Conservation (phyloP, 2,797 vertebrate genomes). For the Manis javanica region DNA sequence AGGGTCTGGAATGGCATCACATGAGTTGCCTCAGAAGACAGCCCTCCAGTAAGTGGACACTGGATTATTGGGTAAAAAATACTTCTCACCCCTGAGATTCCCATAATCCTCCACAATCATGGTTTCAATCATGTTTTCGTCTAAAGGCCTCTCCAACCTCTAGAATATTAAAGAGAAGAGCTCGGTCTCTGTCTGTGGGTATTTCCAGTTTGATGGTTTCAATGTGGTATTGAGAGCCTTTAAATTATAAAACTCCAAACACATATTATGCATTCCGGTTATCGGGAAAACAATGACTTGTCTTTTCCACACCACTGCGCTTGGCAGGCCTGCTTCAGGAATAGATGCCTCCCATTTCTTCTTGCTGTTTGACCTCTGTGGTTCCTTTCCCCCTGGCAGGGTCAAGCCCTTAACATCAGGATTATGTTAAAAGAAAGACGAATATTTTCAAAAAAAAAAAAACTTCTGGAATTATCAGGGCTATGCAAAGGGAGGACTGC, state of each 20-base stretch:
- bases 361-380: constrained; percentile 67
- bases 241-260: neutral
- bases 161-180: neutral
- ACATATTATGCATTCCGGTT: rapidly evolving
- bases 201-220: neutral
- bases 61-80: neutral
- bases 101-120: neutral
- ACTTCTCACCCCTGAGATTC: neutral
- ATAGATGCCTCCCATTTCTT: constrained; percentile 55
- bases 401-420: constrained; percentile 84
- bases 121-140: neutral
- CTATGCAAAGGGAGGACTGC: constrained; percentile 41
- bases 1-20: neutral
- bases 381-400: constrained; percentile 61
- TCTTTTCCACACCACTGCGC: neutral
- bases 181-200: neutral
- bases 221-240: neutral
- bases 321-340: constrained; percentile 48
- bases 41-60: neutral
- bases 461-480: constrained; percentile 69
- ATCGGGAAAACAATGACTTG: neutral
- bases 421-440: constrained; percentile 79
- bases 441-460: constrained; percentile 63
- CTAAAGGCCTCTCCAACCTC: neutral
- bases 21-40: neutral